Conservation (phyloP, 2,797 vertebrate species). For the Melanotaenia maccullochi region DNA sequence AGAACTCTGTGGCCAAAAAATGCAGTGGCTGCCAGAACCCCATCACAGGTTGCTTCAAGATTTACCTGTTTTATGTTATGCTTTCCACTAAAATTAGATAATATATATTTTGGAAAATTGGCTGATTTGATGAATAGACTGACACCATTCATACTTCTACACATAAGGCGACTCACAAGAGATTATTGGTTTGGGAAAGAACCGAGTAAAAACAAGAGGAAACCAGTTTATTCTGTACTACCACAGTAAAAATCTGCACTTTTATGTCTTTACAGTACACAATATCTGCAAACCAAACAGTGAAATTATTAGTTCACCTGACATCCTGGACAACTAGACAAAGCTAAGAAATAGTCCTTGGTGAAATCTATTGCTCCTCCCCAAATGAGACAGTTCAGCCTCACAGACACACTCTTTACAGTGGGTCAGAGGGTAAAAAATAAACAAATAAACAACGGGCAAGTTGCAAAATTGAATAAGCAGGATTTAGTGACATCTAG, state of each 20-base stretch:
- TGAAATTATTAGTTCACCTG: too few relatives aligned
- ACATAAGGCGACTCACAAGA: too few relatives aligned
- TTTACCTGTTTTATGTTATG: neutral
- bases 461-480: neutral
- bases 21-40: constrained; percentile 93
- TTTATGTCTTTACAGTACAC: neutral
- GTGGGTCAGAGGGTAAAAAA: too few relatives aligned
- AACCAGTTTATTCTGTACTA: neutral
- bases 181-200: neutral
- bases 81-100: neutral
- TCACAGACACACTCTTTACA: neutral
- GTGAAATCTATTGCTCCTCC: neutral
- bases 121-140: neutral
- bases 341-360: too few relatives aligned
- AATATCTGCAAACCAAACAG: neutral
- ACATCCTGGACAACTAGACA: too few relatives aligned
- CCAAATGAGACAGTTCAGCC: neutral
- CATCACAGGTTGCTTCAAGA: constrained; percentile 86
- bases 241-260: neutral
- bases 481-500: neutral
- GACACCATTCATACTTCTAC: neutral
- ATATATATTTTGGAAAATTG: neutral
- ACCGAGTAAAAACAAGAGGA: too few relatives aligned
- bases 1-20: constrained; percentile 94
- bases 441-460: neutral